Conservation (phyloP, 2,797 vertebrate species). For the Oceanodroma leucorhoa region DNA sequence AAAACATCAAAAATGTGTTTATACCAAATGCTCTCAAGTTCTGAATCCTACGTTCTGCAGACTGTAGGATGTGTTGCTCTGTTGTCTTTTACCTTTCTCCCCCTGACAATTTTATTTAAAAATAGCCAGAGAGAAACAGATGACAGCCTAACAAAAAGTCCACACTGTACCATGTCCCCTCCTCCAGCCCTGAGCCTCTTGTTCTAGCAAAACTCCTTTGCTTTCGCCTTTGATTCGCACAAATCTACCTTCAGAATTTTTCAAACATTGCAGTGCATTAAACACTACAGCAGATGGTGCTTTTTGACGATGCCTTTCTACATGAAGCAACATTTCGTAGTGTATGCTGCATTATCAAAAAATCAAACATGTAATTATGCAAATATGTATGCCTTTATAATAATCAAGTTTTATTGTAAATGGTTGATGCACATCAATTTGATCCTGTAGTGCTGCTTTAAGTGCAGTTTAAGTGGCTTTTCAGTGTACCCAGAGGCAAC, state of each 20-base stretch:
- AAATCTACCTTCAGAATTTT: conserved; percentile 68
- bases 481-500: conserved; percentile 85
- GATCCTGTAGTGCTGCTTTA: conserved; percentile 86
- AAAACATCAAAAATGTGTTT: conserved; percentile 6
- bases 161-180: not conserved
- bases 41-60: not conserved
- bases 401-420: conserved; percentile 90
- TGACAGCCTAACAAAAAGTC: not conserved
- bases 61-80: not conserved
- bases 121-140: not conserved
- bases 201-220: conserved; percentile 53
- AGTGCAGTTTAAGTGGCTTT: conserved; percentile 88
- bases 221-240: conserved; percentile 66
- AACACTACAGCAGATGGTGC: conserved; percentile 84
- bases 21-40: not conserved
- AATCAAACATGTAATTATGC: conserved; percentile 89
- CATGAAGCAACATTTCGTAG: conserved; percentile 77
- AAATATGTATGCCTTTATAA: conserved; percentile 88
- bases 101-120: conserved; percentile 20
- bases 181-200: conserved; percentile 21
- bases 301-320: conserved; percentile 79
- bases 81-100: not conserved
- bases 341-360: conserved; percentile 82
- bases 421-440: conserved; percentile 86
- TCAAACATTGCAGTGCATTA: conserved; percentile 76